Evolutionary conservation across 2,113 vertebrate genomes (phyloP), one percentile per base, ranked within the genome.

Genomic region (Eudyptes chrysolophus): DNA sequence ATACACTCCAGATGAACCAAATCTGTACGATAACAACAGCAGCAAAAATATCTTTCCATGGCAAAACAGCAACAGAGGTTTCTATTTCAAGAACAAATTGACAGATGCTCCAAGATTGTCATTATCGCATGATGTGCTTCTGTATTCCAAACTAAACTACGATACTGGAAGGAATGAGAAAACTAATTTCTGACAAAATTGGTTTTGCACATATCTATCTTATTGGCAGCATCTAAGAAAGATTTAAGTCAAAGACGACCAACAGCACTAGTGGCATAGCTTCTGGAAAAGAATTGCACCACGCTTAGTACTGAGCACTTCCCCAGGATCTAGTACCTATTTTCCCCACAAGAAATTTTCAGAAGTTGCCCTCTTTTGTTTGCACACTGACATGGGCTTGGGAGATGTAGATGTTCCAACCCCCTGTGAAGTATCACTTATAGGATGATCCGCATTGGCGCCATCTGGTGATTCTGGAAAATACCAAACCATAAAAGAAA

Each of bases 391-490:
- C 25, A 9, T 14, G 40, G 62, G 16, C 17, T 82, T 66, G 49
- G 62, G 32, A 65, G 40, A 36, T 10, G 34, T 5, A 42, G 65
- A 42, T 30, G 29, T 40, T 72, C 58, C 65, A 64, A 24, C 6
- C 9, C 27, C 10, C 48, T 17, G 55, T 26, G 52, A 79, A 92
- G 27, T 25, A 46, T 58, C 58, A 9, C 46, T 44, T 22, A n/a
- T 7, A 46, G 77, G 81, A 79, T 12, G 34, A 40, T 79, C 94
- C 48, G 81, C 64, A 40, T 77, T 95, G 81, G 97, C 95, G 94
- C 97, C 97, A 97, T 62, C 97, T 97, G 97, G 91, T 94, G 97
- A 95, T 96, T 27, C 95, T 69, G 62, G 78, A 74, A 87, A 89
- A 85, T 27, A 77, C 30, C 70, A 96, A 94, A 85, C 49, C 46